Conservation (phyloP, 2,113 vertebrate genomes). For the Menura novaehollandiae region DNA sequence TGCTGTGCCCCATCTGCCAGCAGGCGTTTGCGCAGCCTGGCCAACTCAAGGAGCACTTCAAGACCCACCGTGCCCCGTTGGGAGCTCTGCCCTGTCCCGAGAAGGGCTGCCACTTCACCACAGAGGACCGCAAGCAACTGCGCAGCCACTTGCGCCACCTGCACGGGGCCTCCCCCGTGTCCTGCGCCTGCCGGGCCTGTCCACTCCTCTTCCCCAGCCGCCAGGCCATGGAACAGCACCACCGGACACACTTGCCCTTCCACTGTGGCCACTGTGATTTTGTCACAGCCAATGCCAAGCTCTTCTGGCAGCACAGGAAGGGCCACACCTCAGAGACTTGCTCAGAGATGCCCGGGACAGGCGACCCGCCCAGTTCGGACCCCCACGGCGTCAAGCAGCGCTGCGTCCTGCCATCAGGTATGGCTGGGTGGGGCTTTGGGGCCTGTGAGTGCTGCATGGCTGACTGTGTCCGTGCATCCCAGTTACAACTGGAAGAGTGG, state of each 20-base stretch:
- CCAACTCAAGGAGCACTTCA: slow-evolving; percentile 80
- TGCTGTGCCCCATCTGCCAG: slow-evolving; percentile 73
- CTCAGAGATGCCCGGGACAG: rapidly evolving
- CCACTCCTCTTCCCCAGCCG: slow-evolving; percentile 69
- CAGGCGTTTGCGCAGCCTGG: slow-evolving; percentile 60
- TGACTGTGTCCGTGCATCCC: not conserved
- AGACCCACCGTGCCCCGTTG: slow-evolving; percentile 21
- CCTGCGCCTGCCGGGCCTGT: slow-evolving; percentile 75
- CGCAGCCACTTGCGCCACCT: slow-evolving; percentile 67
- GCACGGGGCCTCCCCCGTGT: slow-evolving; percentile 64
- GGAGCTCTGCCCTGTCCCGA: slow-evolving; percentile 69
- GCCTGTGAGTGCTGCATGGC: not conserved
- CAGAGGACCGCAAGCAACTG: slow-evolving; percentile 66
- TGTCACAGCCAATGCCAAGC: slow-evolving; percentile 72
- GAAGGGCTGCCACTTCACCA: slow-evolving; percentile 68
- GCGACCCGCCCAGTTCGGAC: rapidly evolving
- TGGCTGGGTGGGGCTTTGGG: rapidly evolving
- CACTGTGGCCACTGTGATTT: slow-evolving; percentile 79
- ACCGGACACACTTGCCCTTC: slow-evolving; percentile 77
- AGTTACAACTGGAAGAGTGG: not conserved
- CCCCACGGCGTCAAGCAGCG: not conserved
- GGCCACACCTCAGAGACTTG: slow-evolving; percentile 10
- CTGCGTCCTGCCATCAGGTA: not conserved
- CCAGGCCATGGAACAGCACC: slow-evolving; percentile 78
- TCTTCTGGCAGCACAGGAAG: slow-evolving; percentile 75